These are phyloP conservation scores for Microchirus variegatus DNA, from an alignment of 2,797 vertebrate genomes.

Conservation along the genomic window DNA sequence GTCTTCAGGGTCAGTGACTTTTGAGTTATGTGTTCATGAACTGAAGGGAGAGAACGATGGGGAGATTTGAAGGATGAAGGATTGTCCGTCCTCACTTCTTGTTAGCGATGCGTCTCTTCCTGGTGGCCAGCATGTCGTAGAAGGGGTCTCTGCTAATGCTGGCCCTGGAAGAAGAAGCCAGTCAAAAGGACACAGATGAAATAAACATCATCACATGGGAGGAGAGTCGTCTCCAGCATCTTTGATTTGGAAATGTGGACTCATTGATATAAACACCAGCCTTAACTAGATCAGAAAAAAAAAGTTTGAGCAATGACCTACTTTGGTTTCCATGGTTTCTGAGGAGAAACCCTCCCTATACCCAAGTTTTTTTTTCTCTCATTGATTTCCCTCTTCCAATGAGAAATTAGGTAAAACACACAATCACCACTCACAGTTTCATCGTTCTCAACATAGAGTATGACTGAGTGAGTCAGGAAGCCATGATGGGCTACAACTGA, in stretches of 20 bases:
- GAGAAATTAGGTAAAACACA: constrained; percentile 36
- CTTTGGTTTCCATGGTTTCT: constrained; percentile 86
- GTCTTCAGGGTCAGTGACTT: constrained; percentile 18
- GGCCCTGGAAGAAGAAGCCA: constrained; percentile 84
- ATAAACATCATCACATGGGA: constrained; percentile 82
- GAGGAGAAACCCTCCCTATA: constrained; percentile 44
- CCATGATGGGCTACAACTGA: constrained; percentile 59
- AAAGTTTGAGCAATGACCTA: constrained; percentile 82
- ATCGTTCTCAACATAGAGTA: constrained; percentile 40
- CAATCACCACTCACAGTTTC: constrained; percentile 36
- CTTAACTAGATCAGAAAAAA: constrained; percentile 74
- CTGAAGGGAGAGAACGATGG: constrained; percentile 29
- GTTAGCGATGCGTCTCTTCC: constrained; percentile 93
- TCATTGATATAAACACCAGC: constrained; percentile 73
- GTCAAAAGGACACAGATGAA: constrained; percentile 61
- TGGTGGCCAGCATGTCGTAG: constrained; percentile 95
- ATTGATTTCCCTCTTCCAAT: constrained; percentile 48
- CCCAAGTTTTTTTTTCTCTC: constrained; percentile 35
- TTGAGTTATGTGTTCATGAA: constrained; percentile 25
- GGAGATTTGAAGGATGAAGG: constrained; percentile 25
- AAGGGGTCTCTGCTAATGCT: constrained; percentile 94
- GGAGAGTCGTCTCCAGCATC: constrained; percentile 61
- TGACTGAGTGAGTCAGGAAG: constrained; percentile 61
- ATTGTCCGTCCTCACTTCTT: constrained; percentile 86
- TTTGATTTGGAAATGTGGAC: constrained; percentile 83